phyloP scores from a whole-genome alignment of 2,888 invertebrate genomes.

The Scelioninae gen. 1 region DNA sequence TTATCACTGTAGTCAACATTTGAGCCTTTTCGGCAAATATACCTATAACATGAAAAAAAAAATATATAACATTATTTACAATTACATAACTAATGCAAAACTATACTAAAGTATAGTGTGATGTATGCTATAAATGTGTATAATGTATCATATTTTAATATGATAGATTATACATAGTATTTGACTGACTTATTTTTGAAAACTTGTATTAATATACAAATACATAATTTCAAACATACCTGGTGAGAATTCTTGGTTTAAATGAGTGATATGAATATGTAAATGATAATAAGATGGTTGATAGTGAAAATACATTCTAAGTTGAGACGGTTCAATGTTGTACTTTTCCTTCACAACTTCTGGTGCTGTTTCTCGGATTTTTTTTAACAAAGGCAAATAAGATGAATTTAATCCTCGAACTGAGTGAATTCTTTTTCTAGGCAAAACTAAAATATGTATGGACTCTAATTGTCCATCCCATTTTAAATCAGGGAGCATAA shows the following conservation, averaged over 20 bases:
- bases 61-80: neutral
- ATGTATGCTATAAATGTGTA: too few species aligned
- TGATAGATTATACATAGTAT: too few species aligned
- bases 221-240: conserved; percentile 84
- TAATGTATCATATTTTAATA: too few species aligned
- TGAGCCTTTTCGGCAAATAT: conserved; percentile 94
- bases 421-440: conserved; percentile 90
- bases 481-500: conserved; percentile 96
- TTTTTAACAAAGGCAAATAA: conserved; percentile 93
- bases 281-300: conserved; percentile 98
- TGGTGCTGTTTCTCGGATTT: conserved; percentile 90
- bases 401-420: conserved; percentile 91
- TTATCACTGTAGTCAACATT: conserved; percentile 93
- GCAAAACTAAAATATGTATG: conserved; percentile 93
- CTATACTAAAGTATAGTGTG: too few species aligned
- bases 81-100: too few species aligned
- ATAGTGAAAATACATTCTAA: conserved; percentile 96
- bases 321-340: conserved; percentile 87
- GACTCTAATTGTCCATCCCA: conserved; percentile 95
- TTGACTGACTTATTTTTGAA: too few species aligned
- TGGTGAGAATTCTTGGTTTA: conserved; percentile 90
- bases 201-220: neutral
- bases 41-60: conserved; percentile 86
- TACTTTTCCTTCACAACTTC: conserved; percentile 91
- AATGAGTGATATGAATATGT: conserved; percentile 95